phyloP scores from a whole-genome alignment of 1,140 invertebrate genomes.

The Lordiphosa clarofinis region DNA sequence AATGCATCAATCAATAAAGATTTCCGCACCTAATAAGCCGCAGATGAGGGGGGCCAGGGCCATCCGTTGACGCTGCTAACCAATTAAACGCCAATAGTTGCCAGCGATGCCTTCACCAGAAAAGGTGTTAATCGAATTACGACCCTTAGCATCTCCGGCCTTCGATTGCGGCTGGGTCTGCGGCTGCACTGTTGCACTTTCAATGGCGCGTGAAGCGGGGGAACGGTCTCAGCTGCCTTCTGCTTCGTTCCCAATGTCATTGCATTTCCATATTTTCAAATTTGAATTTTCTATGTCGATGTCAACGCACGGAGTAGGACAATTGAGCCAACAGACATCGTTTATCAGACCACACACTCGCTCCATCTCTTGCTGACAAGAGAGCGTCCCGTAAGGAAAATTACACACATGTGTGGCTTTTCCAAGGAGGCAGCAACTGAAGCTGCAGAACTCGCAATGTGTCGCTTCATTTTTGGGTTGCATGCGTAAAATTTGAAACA shows the following conservation, averaged over 20 bases:
- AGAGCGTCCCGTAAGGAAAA: constrained; percentile 61
- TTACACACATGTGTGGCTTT: constrained; percentile 73
- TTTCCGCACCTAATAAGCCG: constrained; percentile 76
- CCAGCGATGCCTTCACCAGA: constrained; percentile 14
- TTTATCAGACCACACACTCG: constrained; percentile 57
- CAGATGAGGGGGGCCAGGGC: constrained; percentile 33
- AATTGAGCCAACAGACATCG: constrained; percentile 42
- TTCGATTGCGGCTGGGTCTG: constrained; percentile 13
- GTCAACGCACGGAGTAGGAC: constrained; percentile 14
- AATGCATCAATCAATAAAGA: constrained; percentile 77
- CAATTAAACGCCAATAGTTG: constrained; percentile 70
- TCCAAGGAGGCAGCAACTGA: constrained; percentile 22
- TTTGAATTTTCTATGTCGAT: constrained; percentile 67
- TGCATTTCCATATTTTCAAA: constrained; percentile 74
- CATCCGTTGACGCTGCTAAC: constrained; percentile 59
- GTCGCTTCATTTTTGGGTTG: constrained; percentile 52
- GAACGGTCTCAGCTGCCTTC: background rate
- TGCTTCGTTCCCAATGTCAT: constrained; percentile 21
- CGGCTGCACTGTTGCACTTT: constrained; percentile 24
- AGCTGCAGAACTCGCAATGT: constrained; percentile 10
- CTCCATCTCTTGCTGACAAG: constrained; percentile 1
- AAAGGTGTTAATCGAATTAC: constrained; percentile 76
- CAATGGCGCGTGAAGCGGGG: constrained; percentile 22
- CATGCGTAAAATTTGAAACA: constrained; percentile 58
- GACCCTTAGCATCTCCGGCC: constrained; percentile 21